phyloP scores from a whole-genome alignment of 2,113 vertebrate genomes.

The Ceyx cyanopectus region DNA sequence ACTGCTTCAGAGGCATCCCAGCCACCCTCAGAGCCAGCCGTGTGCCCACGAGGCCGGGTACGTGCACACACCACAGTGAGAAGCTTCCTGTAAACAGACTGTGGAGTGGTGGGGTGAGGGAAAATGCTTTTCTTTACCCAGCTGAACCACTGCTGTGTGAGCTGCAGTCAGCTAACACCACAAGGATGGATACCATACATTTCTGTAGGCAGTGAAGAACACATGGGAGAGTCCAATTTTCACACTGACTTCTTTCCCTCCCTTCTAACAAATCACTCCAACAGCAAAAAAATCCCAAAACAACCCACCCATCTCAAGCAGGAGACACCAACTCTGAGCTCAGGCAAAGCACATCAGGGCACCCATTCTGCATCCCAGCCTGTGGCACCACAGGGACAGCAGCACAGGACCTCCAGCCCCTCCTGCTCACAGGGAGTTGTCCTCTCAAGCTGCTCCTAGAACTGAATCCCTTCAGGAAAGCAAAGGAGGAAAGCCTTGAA shows the following conservation, averaged over 20 bases:
- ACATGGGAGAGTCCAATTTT: not conserved
- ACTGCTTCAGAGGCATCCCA: not conserved
- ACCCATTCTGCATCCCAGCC: too few species aligned
- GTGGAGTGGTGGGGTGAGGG: too few species aligned
- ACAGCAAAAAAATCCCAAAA: not conserved
- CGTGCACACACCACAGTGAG: not conserved
- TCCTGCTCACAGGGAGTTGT: too few species aligned
- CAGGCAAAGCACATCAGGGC: accelerated
- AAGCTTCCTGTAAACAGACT: not conserved
- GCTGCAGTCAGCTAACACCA: not conserved
- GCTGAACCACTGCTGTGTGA: not conserved
- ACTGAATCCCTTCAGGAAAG: not conserved
- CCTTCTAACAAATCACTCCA: not conserved
- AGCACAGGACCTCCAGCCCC: too few species aligned
- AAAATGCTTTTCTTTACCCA: not conserved
- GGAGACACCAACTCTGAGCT: not conserved
- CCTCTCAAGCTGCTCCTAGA: not conserved
- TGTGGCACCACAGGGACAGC: too few species aligned
- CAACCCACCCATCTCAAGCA: too few species aligned
- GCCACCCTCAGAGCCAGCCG: accelerated
- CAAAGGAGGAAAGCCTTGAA: too few species aligned
- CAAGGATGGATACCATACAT: accelerated
- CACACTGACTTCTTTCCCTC: not conserved
- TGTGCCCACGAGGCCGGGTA: not conserved
- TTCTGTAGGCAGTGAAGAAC: not conserved